Conservation (phyloP, 2,113 vertebrate species). For the Nibea coibor region DNA sequence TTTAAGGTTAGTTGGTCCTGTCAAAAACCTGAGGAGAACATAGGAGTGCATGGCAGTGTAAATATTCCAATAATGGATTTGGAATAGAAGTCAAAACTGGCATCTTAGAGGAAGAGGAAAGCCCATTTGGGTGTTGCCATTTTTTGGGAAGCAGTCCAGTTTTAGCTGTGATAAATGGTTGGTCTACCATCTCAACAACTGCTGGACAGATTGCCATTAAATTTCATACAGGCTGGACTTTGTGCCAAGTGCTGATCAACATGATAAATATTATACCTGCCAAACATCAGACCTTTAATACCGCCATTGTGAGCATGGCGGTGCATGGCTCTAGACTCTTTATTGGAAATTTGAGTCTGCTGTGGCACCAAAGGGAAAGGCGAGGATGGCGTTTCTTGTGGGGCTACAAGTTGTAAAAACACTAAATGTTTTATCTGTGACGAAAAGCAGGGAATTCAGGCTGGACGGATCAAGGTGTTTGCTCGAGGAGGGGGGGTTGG, state of each 20-base stretch:
- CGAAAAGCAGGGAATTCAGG: neutral
- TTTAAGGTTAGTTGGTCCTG: constrained; percentile 94
- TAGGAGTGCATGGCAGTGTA: neutral
- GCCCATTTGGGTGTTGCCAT: neutral
- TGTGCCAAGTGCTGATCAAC: too few relatives aligned
- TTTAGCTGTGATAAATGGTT: too few relatives aligned
- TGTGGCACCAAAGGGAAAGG: too few relatives aligned
- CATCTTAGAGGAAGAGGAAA: neutral
- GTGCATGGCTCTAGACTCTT: too few relatives aligned
- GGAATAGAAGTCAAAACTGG: neutral
- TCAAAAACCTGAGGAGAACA: constrained; percentile 90
- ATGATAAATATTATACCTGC: neutral
- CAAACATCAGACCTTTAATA: neutral
- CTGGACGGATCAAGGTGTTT: neutral
- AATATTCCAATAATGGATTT: neutral
- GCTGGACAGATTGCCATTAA: neutral
- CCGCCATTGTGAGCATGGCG: too few relatives aligned
- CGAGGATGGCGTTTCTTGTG: too few relatives aligned
- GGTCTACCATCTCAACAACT: neutral
- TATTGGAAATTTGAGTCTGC: too few relatives aligned
- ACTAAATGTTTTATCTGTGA: neutral
- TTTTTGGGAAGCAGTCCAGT: neutral
- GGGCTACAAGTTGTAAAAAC: too few relatives aligned
- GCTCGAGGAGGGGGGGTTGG: neutral
- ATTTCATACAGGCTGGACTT: neutral